These are phyloP conservation scores for Sciurus carolinensis DNA, from an alignment of 2,797 vertebrate genomes.

Conservation along the genomic window DNA sequence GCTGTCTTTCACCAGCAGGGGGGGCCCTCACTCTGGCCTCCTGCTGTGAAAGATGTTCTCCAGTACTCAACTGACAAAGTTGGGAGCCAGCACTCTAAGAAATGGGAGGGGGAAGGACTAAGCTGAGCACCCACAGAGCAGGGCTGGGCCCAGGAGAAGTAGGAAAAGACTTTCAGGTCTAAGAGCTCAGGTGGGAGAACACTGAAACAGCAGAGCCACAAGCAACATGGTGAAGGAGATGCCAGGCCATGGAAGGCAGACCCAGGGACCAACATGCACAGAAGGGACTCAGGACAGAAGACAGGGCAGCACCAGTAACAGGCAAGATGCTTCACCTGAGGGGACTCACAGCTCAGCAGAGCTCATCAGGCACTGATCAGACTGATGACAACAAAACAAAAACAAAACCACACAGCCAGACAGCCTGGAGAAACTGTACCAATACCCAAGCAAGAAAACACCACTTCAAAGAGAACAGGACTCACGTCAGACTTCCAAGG, in stretches of 20 bases:
- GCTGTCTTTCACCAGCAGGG: not conserved
- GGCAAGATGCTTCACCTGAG: not conserved
- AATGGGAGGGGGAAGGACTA: too few species aligned
- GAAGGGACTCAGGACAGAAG: not conserved
- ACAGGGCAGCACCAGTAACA: not conserved
- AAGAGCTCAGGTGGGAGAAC: too few species aligned
- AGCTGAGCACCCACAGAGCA: too few species aligned
- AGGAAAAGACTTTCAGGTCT: too few species aligned
- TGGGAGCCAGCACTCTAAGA: not conserved
- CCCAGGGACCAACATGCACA: too few species aligned
- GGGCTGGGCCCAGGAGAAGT: too few species aligned
- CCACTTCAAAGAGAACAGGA: too few species aligned
- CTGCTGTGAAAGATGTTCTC: not conserved
- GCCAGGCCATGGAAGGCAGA: too few species aligned
- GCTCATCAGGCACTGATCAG: not conserved
- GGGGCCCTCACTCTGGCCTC: not conserved
- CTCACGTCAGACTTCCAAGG: not conserved
- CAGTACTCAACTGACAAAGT: not conserved
- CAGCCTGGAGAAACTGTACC: not conserved
- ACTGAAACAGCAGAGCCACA: not conserved
- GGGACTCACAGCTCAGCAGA: not conserved
- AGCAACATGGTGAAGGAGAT: not conserved
- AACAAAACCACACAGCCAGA: not conserved
- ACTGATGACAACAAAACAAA: not conserved
- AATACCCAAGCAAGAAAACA: too few species aligned